These are phyloP conservation scores for Lypha dubia DNA, from an alignment of 2,888 invertebrate species.

Conservation along the genomic window DNA sequence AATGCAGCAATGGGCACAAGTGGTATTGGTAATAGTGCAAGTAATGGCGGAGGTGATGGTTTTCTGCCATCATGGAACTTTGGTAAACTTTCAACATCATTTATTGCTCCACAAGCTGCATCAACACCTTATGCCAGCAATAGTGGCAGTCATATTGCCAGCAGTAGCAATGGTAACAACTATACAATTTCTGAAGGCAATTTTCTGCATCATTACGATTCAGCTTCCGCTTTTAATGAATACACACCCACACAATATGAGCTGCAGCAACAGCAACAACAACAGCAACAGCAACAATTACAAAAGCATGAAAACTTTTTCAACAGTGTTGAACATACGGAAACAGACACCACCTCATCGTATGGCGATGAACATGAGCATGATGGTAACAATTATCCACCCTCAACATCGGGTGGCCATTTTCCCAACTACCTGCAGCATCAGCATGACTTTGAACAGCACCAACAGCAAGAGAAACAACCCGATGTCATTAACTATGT, in stretches of 20 bases:
- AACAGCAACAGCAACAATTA: slow-evolving; percentile 43
- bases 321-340: slow-evolving; percentile 71
- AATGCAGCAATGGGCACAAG: slow-evolving; percentile 68
- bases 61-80: slow-evolving; percentile 76
- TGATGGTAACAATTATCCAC: slow-evolving; percentile 55
- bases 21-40: slow-evolving; percentile 41
- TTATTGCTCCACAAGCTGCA: slow-evolving; percentile 69
- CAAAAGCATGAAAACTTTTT: slow-evolving; percentile 67
- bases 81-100: slow-evolving; percentile 74
- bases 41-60: slow-evolving; percentile 69
- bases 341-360: slow-evolving; percentile 52
- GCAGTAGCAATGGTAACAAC: slow-evolving; percentile 74
- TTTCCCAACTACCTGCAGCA: slow-evolving; percentile 49
- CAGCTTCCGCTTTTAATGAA: slow-evolving; percentile 76
- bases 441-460: slow-evolving; percentile 58
- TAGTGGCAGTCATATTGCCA: slow-evolving; percentile 66
- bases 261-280: slow-evolving; percentile 64
- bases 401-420: slow-evolving; percentile 44
- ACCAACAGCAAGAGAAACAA: slow-evolving; percentile 81
- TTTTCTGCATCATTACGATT: slow-evolving; percentile 80
- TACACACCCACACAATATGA: too few relatives aligned
- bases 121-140: slow-evolving; percentile 69
- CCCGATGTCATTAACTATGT: slow-evolving; percentile 86
- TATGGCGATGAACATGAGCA: slow-evolving; percentile 58
- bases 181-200: slow-evolving; percentile 81